Evolutionary conservation across 2,797 vertebrate genomes (phyloP), one percentile per base, ranked within the genome.

Genomic region (Pipistrellus pygmaeus): DNA sequence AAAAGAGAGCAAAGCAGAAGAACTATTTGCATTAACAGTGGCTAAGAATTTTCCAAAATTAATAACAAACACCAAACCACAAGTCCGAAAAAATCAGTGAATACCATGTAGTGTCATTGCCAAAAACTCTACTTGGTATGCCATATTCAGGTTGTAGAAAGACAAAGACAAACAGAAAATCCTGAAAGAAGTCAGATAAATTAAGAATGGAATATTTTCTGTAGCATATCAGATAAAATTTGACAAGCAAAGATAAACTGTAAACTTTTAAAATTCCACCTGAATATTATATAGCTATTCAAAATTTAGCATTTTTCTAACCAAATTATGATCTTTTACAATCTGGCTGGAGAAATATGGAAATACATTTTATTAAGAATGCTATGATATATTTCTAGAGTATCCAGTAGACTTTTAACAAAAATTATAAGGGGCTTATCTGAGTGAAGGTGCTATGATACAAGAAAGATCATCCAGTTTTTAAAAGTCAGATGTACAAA

Each of bases 181-280:
- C 27, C 51, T 73, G 10, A 88, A 92, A 90, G 6, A 84, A 92
- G 8, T 76, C 15, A 77, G 62, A 85, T 2, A 81, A 84, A 86
- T 68, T n/a, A 90, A 88, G 72, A 88, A 6, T 60, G 14, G 23
- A 0, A 15, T 55, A 62, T 30, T 83, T 51, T 48, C 38, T 72
- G 10, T 35, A 11, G 4, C 5, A 48, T 21, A 64, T 25, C 3
- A 77, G 60, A 73, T 51, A n/a, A 30, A 78, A 72, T 30, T 93
- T 62, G 8, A 53, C 11, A 91, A 44, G 30, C 13, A 64, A 48
- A 87, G 6, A 46, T n/a, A 82, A 88, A 64, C 3, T 66, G 55
- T 13, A 95, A 72, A 77, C 60, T 55, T 85, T 41, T 6, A 88
- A 46, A 82, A 41, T 21, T 94, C 9, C 21, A 53, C 6, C 2